Evolutionary conservation across 2,888 invertebrate species (phyloP).

Genomic region (Drosophila prolongata): DNA sequence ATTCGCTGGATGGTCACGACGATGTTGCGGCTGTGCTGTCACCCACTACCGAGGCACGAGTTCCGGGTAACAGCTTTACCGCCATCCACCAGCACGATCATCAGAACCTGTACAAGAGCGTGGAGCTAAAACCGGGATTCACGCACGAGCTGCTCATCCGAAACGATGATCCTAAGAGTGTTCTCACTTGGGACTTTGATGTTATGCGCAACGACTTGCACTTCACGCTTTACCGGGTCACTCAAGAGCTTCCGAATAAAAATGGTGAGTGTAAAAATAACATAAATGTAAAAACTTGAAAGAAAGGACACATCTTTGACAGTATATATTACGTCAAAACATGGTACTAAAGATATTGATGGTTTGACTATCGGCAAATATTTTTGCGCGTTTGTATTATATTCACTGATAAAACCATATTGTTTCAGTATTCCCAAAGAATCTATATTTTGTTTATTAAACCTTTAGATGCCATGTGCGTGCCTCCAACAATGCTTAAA

Average conservation of each 20-base stretch:
- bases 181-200: conserved; percentile 98
- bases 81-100: conserved; percentile 75
- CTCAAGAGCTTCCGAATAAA: conserved; percentile 78
- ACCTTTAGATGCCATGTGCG: too few species aligned
- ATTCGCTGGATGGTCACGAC: conserved; percentile 79
- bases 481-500: too few species aligned
- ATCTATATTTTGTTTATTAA: too few species aligned
- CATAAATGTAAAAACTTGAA: neutral
- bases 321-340: too few species aligned
- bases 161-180: conserved; percentile 93
- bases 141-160: conserved; percentile 91
- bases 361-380: too few species aligned
- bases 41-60: conserved; percentile 1
- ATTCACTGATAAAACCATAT: too few species aligned
- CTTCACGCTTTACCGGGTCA: conserved; percentile 89
- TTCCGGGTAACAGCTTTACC: conserved; percentile 58
- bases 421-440: too few species aligned
- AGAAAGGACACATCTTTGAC: too few species aligned
- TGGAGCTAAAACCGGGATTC: conserved; percentile 85
- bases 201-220: conserved; percentile 94
- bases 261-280: conserved; percentile 68
- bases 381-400: too few species aligned
- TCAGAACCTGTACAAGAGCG: conserved; percentile 83
- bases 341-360: too few species aligned
- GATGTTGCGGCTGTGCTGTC: conserved; percentile 40